Conservation (phyloP, 2,888 invertebrate genomes). For the Brenthis hecate region DNA sequence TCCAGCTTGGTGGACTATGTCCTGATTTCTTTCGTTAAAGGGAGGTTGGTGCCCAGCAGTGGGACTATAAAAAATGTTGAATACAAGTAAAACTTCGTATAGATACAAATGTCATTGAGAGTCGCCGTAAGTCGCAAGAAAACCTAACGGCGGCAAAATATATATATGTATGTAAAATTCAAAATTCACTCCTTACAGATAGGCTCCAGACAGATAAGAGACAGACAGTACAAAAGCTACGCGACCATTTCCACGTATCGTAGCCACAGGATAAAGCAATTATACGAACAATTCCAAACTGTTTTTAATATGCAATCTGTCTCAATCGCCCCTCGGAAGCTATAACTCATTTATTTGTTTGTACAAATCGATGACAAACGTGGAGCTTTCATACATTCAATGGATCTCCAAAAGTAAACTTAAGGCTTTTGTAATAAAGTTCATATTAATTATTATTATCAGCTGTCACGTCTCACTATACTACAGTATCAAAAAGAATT, state of each 20-base stretch:
- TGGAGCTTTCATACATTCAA: constrained; percentile 4
- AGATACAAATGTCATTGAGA: too few relatives aligned
- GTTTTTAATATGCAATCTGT: constrained; percentile 34
- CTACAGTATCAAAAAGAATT: too few relatives aligned
- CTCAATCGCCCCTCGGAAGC: constrained; percentile 47
- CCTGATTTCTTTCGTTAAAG: too few relatives aligned
- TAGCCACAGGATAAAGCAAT: constrained; percentile 38
- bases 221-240: neutral
- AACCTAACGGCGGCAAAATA: too few relatives aligned
- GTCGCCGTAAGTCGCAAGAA: too few relatives aligned
- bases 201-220: neutral
- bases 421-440: neutral
- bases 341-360: constrained; percentile 57
- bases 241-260: neutral
- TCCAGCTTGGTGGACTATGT: too few relatives aligned
- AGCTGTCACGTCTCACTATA: too few relatives aligned
- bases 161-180: too few relatives aligned
- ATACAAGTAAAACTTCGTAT: too few relatives aligned
- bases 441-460: neutral
- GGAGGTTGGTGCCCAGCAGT: too few relatives aligned
- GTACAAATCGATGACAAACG: constrained; percentile 41
- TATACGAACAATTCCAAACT: constrained; percentile 33
- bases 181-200: too few relatives aligned
- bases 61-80: too few relatives aligned
- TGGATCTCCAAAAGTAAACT: neutral